A percentile compares a stretch with the other conserved stretches of the same genome.
Conservation (phyloP, 2,113 vertebrate genomes). For the Motacilla alba region DNA sequence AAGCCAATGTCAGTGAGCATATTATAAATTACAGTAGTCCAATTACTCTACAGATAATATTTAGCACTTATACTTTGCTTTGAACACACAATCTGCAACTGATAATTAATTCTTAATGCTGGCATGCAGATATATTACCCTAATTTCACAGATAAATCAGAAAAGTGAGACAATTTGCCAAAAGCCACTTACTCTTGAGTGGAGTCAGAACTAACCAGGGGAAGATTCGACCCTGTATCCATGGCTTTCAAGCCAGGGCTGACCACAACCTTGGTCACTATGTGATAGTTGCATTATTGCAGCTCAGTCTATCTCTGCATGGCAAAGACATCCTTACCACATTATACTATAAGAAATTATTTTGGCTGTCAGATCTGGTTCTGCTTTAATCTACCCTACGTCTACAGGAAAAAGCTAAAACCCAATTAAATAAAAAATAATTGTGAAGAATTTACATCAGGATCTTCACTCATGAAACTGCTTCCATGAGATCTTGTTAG, state of each 20-base stretch:
- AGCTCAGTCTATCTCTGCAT: neutral
- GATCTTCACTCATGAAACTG: neutral
- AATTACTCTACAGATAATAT: conserved; percentile 28
- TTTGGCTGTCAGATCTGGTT: neutral
- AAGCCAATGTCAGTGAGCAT: neutral
- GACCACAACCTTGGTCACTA: neutral
- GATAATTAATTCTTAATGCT: conserved; percentile 2
- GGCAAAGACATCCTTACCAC: neutral
- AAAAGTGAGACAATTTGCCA: neutral
- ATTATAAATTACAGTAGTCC: conserved; percentile 12
- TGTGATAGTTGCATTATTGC: neutral
- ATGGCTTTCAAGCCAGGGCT: neutral
- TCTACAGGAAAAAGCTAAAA: neutral
- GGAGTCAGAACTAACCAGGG: neutral
- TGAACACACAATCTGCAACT: neutral
- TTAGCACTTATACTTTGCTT: conserved; percentile 4
- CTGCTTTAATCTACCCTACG: neutral
- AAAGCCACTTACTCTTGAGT: neutral
- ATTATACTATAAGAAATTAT: neutral
- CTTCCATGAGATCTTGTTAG: neutral
- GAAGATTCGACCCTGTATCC: neutral
- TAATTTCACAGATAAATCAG: conserved; percentile 16
- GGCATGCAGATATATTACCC: neutral
- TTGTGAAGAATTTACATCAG: neutral
- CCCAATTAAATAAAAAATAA: neutral